These are phyloP conservation scores for Leuciscus idus DNA, from an alignment of 2,113 vertebrate species.

Conservation along the genomic window DNA sequence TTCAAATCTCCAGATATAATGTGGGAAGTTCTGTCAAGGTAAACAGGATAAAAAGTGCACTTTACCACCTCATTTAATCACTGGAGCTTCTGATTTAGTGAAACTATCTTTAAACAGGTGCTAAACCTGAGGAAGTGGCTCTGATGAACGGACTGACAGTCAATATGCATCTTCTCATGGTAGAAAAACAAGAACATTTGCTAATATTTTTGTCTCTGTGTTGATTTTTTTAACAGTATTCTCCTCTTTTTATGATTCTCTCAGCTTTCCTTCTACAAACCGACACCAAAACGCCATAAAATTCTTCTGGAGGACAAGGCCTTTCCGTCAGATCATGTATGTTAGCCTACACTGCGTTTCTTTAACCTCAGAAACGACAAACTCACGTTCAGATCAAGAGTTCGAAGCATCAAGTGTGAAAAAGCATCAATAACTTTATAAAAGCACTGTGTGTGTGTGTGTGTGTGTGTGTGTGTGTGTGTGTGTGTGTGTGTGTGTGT, in stretches of 20 bases:
- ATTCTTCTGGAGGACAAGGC: conserved; percentile 92
- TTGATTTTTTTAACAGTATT: not conserved
- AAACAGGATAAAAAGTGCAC: not conserved
- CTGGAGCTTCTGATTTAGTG: not conserved
- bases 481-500: no score
- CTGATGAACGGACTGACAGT: conserved; percentile 94
- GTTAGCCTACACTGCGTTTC: conserved; percentile 49
- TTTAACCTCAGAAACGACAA: conserved; percentile 20
- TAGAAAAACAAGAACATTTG: conserved; percentile 60
- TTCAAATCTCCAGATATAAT: not conserved
- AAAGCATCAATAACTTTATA: not conserved
- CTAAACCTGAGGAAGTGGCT: conserved; percentile 70
- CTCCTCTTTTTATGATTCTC: conserved; percentile 29
- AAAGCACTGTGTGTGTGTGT: no score
- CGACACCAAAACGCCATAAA: conserved; percentile 85
- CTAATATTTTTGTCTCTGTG: not conserved
- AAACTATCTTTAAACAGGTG: conserved; percentile 58
- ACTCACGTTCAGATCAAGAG: no score
- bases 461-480: no score
- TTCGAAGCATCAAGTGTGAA: no score
- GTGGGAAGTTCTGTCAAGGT: not conserved
- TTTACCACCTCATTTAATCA: not conserved
- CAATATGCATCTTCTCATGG: conserved; percentile 92
- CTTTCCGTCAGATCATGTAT: conserved; percentile 97
- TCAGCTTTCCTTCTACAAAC: conserved; percentile 95